Percentiles rank a stretch among this genome's conserved stretches.
phyloP scores from a whole-genome alignment of 2,113 vertebrate species.

The Oreocharis arfaki region DNA sequence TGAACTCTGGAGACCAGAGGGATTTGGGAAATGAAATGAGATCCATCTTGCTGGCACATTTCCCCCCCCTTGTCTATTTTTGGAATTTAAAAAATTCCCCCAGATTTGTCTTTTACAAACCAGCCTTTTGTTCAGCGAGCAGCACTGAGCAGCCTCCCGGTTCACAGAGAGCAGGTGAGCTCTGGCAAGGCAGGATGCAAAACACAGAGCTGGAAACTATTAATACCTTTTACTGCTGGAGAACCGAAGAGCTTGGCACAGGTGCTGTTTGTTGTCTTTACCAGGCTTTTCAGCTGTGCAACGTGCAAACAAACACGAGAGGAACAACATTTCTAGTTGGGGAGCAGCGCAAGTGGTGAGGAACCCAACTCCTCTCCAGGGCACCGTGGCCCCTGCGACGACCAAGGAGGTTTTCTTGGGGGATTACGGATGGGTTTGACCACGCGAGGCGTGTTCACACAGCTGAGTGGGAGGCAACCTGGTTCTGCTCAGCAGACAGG shows the following conservation, averaged over 20 bases:
- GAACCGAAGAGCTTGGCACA: not conserved
- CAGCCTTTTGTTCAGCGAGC: constrained; percentile 24
- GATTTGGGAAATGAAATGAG: constrained; percentile 61
- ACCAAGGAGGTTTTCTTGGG: not conserved
- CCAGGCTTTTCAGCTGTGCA: not conserved
- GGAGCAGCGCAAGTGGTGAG: not conserved
- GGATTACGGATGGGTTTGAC: not conserved
- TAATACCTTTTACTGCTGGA: constrained; percentile 37
- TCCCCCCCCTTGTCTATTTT: constrained; percentile 27
- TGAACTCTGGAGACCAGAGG: constrained; percentile 53
- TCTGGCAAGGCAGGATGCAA: constrained; percentile 7
- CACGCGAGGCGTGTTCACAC: rapidly evolving
- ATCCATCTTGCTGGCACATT: constrained; percentile 59
- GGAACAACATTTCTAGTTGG: not conserved
- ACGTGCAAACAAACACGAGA: not conserved
- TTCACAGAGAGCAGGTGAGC: constrained; percentile 45
- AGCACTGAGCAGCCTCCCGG: not conserved
- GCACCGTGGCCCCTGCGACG: rapidly evolving
- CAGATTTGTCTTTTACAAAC: constrained; percentile 47
- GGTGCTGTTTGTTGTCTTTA: constrained; percentile 47
- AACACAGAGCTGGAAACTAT: constrained; percentile 32
- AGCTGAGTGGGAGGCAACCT: not conserved
- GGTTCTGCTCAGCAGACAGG: not conserved
- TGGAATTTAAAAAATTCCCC: constrained; percentile 59
- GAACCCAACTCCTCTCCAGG: not conserved